A percentile compares a stretch with the other conserved stretches of the same genome.
phyloP scores from a whole-genome alignment of 1,140 invertebrate genomes.

The Campoletis sonorensis region DNA sequence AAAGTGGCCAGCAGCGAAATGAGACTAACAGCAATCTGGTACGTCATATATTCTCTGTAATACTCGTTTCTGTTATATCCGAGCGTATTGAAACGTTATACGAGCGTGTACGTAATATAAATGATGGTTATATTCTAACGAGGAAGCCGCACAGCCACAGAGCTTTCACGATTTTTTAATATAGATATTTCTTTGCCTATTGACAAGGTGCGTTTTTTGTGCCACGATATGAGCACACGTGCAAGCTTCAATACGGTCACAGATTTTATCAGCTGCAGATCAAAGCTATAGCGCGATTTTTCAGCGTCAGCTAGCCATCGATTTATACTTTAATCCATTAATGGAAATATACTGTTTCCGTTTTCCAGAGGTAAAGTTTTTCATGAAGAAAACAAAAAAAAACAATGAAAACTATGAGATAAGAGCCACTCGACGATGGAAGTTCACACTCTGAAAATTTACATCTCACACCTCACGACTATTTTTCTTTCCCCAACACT shows the following conservation, averaged over 20 bases:
- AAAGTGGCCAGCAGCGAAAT: not conserved
- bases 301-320: constrained; percentile 14
- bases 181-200: not conserved
- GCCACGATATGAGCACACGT: not conserved
- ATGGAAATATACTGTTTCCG: constrained; percentile 51
- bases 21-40: constrained; percentile 3
- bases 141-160: not conserved
- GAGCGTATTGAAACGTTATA: not conserved
- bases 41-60: not conserved
- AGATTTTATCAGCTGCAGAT: not conserved
- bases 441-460: constrained; percentile 2
- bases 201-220: not conserved
- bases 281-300: not conserved
- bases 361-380: constrained; percentile 30
- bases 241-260: not conserved
- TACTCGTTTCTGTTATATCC: not conserved
- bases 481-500: constrained; percentile 13
- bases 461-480: constrained; percentile 10
- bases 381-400: constrained; percentile 13
- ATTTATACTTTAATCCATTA: constrained; percentile 52
- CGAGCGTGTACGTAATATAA: constrained; percentile 6
- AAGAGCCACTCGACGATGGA: constrained; percentile 19
- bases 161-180: constrained; percentile 7
- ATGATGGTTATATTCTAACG: not conserved
- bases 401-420: constrained; percentile 46